A percentile compares a stretch with the other conserved stretches of the same genome.
Conservation (phyloP, 2,888 invertebrate genomes). For the Pasiphila rectangulata region DNA sequence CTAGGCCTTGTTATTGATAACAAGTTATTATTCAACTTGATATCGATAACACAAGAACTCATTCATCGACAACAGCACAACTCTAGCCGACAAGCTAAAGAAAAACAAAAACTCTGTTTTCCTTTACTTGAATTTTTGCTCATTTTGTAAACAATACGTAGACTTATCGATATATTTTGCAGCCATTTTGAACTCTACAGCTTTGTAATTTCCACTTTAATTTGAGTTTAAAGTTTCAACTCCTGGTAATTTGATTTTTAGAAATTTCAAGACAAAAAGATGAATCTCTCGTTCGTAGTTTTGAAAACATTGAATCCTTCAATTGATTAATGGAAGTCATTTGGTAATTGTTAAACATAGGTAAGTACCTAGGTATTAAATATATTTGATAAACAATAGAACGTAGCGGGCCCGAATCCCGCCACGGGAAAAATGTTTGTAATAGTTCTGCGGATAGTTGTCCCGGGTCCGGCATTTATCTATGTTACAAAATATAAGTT, state of each 20-base stretch:
- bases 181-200: not conserved
- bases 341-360: conserved; percentile 10
- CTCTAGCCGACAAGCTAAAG: conserved; percentile 40
- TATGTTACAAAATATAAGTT: too few relatives aligned
- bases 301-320: conserved; percentile 18
- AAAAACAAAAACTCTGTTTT: conserved; percentile 28
- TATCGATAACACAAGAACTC: conserved; percentile 23
- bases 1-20: too few relatives aligned
- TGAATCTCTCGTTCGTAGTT: conserved; percentile 10
- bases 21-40: too few relatives aligned
- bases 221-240: too few relatives aligned
- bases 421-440: too few relatives aligned
- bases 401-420: too few relatives aligned
- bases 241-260: conserved; percentile 19
- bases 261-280: conserved; percentile 10
- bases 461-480: too few relatives aligned
- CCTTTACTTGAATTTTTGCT: conserved; percentile 26
- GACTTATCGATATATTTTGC: not conserved
- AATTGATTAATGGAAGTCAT: conserved; percentile 3
- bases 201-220: not conserved
- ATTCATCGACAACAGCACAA: conserved; percentile 27
- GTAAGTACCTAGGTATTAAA: conserved; percentile 1
- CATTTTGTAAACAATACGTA: conserved; percentile 27
- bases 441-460: too few relatives aligned
- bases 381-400: not conserved